phyloP scores from a whole-genome alignment of 2,113 vertebrate species.

The Vidua chalybeata region DNA sequence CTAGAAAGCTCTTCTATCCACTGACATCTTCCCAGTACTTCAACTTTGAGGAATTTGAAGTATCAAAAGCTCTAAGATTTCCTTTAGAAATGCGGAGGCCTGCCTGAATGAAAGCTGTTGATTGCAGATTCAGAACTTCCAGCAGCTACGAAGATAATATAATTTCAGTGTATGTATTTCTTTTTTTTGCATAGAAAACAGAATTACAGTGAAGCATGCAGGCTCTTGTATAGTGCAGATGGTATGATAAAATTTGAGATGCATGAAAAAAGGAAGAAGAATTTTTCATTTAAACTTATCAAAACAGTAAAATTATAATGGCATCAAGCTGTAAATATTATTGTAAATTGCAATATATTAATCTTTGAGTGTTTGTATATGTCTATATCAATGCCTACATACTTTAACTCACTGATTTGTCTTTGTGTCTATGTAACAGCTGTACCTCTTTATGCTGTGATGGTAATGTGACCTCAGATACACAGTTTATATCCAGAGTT shows the following conservation, averaged over 20 bases:
- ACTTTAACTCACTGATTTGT: neutral
- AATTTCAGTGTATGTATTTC: neutral
- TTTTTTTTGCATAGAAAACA: neutral
- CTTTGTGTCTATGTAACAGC: neutral
- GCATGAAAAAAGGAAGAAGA: neutral
- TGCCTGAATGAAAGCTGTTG: neutral
- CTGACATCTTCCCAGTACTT: neutral
- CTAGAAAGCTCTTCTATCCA: neutral
- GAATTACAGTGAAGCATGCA: neutral
- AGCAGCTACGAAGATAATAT: neutral
- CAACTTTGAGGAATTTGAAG: neutral
- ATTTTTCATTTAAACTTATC: conserved; percentile 26
- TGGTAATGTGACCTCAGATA: neutral
- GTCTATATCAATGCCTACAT: neutral
- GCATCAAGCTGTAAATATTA: neutral
- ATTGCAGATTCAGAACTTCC: neutral
- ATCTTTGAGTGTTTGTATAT: neutral
- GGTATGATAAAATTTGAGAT: neutral
- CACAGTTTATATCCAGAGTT: neutral
- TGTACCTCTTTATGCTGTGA: neutral
- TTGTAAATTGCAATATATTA: neutral
- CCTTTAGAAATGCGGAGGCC: neutral
- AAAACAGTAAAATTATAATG: neutral
- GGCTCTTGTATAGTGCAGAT: neutral
- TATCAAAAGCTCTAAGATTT: neutral